Evolutionary conservation across 2,113 vertebrate genomes (phyloP).

Genomic region (Oncorhynchus kisutch): DNA sequence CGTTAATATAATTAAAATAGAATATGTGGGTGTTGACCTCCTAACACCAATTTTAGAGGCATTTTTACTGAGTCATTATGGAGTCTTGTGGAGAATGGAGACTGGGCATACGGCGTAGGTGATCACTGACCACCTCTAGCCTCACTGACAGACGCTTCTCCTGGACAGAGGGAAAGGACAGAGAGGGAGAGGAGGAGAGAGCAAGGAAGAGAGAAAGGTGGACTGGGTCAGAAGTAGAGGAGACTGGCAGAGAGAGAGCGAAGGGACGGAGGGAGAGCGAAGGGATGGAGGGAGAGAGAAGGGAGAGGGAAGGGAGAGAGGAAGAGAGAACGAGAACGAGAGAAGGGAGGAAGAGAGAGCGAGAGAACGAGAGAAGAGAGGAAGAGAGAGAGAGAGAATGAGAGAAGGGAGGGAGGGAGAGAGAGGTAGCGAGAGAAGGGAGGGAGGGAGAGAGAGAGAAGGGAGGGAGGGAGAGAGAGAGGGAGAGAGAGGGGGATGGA

Average conservation of each 20-base stretch:
- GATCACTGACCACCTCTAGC: slow-evolving; percentile 29
- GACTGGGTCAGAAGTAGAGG: not conserved
- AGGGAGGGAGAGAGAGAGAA: not conserved
- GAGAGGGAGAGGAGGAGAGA: not conserved
- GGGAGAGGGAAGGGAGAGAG: not conserved
- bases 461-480: not conserved
- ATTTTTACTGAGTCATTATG: slow-evolving; percentile 42
- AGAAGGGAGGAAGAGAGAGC: not conserved
- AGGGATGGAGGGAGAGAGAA: not conserved
- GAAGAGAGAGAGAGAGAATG: not conserved
- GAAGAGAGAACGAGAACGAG: not conserved
- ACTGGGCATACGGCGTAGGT: slow-evolving; percentile 22
- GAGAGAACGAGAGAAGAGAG: not conserved
- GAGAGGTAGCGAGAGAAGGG: not conserved
- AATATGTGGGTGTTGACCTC: slow-evolving; percentile 22
- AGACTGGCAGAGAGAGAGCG: not conserved
- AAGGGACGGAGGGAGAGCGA: not conserved
- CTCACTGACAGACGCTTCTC: slow-evolving; percentile 19
- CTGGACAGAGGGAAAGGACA: not conserved
- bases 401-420: not conserved
- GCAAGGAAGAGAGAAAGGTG: not conserved
- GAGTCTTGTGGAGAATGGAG: slow-evolving; percentile 5
- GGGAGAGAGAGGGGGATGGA: not conserved
- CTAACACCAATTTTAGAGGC: slow-evolving; percentile 6
- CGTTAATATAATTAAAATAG: slow-evolving; percentile 54